These are phyloP conservation scores for Pangasianodon hypophthalmus DNA, from an alignment of 2,113 vertebrate genomes.

Conservation along the genomic window DNA sequence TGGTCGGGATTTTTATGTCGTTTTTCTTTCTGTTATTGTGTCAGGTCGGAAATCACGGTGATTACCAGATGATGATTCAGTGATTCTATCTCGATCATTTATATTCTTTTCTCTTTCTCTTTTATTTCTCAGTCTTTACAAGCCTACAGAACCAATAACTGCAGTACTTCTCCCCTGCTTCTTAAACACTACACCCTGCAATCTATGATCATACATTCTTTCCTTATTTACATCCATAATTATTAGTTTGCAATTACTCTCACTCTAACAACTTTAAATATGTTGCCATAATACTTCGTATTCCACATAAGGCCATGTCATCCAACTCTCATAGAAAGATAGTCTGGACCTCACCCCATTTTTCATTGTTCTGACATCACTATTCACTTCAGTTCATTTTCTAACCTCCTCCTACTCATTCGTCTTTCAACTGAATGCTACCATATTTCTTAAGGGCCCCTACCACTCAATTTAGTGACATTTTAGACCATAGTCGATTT, in stretches of 20 bases:
- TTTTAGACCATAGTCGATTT: background rate
- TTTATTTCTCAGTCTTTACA: background rate
- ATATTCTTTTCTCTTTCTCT: background rate
- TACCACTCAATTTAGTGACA: background rate
- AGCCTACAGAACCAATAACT: background rate
- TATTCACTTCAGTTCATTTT: background rate
- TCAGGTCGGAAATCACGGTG: background rate
- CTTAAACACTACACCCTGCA: background rate
- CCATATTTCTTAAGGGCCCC: background rate
- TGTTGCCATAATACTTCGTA: background rate
- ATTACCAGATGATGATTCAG: background rate
- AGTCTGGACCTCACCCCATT: background rate
- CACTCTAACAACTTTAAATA: background rate
- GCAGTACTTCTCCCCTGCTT: background rate
- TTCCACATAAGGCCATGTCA: background rate
- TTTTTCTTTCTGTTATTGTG: background rate
- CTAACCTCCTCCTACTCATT: background rate
- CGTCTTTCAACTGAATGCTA: background rate
- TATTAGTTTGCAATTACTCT: background rate
- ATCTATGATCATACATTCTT: background rate
- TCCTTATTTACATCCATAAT: background rate
- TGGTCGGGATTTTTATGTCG: background rate
- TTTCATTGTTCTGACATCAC: background rate
- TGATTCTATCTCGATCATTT: background rate
- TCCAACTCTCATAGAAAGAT: background rate